Base-by-base conservation (phyloP, 2,797 vertebrate species). In the Tympanoctomys barrerae region DNA sequence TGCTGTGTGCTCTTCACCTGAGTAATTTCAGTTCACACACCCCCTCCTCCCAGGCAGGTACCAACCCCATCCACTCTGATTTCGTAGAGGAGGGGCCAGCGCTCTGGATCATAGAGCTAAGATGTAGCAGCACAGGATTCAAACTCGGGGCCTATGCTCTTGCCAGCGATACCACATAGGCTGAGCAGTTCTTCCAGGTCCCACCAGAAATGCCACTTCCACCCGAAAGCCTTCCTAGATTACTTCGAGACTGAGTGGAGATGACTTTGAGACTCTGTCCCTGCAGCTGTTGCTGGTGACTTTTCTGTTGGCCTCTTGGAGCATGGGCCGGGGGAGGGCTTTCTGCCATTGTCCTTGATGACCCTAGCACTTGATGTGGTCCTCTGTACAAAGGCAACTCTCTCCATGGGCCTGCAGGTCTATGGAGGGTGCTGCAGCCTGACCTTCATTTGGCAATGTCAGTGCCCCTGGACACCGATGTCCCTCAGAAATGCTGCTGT, bases 171-270 rank as follows among this genome's bases (percentile, higher is more conserved):
- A 13, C 79, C 42, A 57, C 9, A 19, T 68, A 19, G n/a, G 42
- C 66, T 59, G 52, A 78, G 39, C 36, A 22, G 28, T 13, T 59
- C 77, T 62, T 92, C 57, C 31, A 31, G 39, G 28, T 84, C 28
- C 75, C 31, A 10, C 26, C 18, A 54, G n/a, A 62, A 80, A 57
- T 61, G 84, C 77, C n/a, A 24, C 87, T 89, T 81, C 94, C 28
- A 96, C 92, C 70, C n/a, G 64, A 2, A 92, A 94, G 75, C 70
- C 71, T 94, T 91, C 94, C 89, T 6, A 0, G 83, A 61, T 87
- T 84, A 9, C 83, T 54, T 28, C 0, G 0, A 64, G 42, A n/a
- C 36, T 11, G 24, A 71, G 19, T 57, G 9, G 3, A 49, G 83
- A 54, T 87, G 80, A 8, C 83, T 54, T 46, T 0, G 0, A 54